These are phyloP conservation scores for Petrocephalus schoutedeni DNA, from an alignment of 2,797 vertebrate genomes.

Conservation along the genomic window DNA sequence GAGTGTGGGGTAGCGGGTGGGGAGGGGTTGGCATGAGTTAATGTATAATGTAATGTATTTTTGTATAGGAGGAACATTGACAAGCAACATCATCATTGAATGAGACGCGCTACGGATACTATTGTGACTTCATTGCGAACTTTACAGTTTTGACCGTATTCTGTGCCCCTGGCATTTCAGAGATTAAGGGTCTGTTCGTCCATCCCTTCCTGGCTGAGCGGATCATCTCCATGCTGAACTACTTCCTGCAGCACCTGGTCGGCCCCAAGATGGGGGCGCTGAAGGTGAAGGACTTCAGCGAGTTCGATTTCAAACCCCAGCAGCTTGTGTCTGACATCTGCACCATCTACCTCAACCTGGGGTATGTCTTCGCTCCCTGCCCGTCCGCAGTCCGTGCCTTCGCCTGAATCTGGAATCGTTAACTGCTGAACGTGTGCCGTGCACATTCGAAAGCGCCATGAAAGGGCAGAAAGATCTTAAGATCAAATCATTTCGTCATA, in stretches of 20 bases:
- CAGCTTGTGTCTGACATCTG: slow-evolving; percentile 97
- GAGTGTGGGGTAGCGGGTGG: no score
- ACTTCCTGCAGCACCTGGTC: slow-evolving; percentile 94
- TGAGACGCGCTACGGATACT: background rate
- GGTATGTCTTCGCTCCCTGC: slow-evolving; percentile 59
- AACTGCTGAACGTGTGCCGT: background rate
- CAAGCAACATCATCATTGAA: background rate
- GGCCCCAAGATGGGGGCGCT: slow-evolving; percentile 98
- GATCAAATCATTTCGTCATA: background rate
- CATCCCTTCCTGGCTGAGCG: slow-evolving; percentile 93
- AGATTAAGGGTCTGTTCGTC: slow-evolving; percentile 89
- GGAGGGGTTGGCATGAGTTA: no score
- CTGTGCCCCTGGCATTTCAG: slow-evolving; percentile 53
- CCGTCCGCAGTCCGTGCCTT: background rate
- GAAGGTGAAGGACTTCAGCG: slow-evolving; percentile 98
- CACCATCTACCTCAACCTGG: slow-evolving; percentile 94
- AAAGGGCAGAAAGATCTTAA: background rate
- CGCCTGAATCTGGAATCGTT: background rate
- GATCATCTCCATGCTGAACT: slow-evolving; percentile 98
- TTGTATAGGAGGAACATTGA: background rate
- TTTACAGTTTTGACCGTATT: background rate
- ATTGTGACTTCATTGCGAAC: background rate
- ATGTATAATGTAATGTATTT: background rate
- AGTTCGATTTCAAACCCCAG: slow-evolving; percentile 98
- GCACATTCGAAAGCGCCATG: background rate